phyloP scores from a whole-genome alignment of 1,140 invertebrate species.

The Bathynomus jamesi region DNA sequence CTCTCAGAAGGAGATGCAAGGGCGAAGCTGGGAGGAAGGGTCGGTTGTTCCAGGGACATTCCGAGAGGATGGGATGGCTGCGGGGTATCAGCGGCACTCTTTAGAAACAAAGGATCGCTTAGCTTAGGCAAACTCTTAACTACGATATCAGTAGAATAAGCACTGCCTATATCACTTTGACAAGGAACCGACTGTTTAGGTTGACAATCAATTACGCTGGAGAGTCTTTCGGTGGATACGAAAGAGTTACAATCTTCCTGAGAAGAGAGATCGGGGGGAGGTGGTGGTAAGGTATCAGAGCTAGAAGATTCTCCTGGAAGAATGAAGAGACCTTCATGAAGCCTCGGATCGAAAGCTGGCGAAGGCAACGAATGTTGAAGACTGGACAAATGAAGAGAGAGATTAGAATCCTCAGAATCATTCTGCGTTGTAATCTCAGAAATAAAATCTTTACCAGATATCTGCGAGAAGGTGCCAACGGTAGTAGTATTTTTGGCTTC shows the following conservation, averaged over 20 bases:
- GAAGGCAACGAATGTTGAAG: neutral
- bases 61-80: too few relatives aligned
- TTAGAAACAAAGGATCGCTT: too few relatives aligned
- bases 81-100: too few relatives aligned
- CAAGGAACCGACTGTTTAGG: neutral
- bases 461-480: too few relatives aligned
- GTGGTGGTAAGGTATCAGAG: slow-evolving; percentile 26
- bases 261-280: slow-evolving; percentile 19
- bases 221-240: neutral
- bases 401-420: too few relatives aligned
- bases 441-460: too few relatives aligned
- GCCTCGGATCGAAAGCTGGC: neutral
- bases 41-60: neutral
- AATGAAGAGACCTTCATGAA: neutral
- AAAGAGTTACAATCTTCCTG: slow-evolving; percentile 1
- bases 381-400: neutral
- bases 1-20: slow-evolving; percentile 43
- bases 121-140: slow-evolving; percentile 12
- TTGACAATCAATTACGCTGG: neutral
- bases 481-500: too few relatives aligned
- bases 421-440: too few relatives aligned
- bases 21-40: neutral
- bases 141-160: slow-evolving; percentile 24
- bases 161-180: slow-evolving; percentile 15
- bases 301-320: neutral